Conservation (phyloP, 35 echinoderm and acorn worm genomes). For the Apostichopus japonicus region DNA sequence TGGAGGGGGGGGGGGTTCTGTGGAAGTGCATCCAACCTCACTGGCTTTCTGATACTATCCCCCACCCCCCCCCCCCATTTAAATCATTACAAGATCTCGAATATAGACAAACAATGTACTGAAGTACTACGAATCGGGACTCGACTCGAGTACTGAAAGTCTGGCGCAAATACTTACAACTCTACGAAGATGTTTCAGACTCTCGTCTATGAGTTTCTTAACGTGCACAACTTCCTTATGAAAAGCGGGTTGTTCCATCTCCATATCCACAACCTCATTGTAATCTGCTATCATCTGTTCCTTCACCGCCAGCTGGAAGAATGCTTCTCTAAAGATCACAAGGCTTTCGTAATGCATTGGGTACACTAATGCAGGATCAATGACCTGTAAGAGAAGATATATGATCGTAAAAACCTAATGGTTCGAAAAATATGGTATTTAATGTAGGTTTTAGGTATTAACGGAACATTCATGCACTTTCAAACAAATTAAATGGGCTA, state of each 20-base stretch:
- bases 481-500: no score
- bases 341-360: not conserved
- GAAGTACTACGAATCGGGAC: no score
- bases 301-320: not conserved
- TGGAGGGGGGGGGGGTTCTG: no score
- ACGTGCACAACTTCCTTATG: not conserved
- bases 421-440: no score
- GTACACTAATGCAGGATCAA: not conserved
- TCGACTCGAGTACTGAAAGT: no score
- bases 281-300: not conserved
- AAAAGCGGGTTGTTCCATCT: not conserved
- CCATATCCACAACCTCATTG: not conserved
- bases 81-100: not conserved
- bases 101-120: no score
- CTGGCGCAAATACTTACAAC: slow-evolving; percentile 3
- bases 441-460: no score
- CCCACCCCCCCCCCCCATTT: not conserved
- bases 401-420: no score
- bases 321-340: slow-evolving; percentile 29
- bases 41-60: no score
- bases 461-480: no score
- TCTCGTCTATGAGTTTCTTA: not conserved
- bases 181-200: not conserved
- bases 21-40: no score
- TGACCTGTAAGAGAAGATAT: no score